Base-by-base conservation (phyloP, 2,113 vertebrate genomes). In the Thalassarche chlororhynchos region DNA sequence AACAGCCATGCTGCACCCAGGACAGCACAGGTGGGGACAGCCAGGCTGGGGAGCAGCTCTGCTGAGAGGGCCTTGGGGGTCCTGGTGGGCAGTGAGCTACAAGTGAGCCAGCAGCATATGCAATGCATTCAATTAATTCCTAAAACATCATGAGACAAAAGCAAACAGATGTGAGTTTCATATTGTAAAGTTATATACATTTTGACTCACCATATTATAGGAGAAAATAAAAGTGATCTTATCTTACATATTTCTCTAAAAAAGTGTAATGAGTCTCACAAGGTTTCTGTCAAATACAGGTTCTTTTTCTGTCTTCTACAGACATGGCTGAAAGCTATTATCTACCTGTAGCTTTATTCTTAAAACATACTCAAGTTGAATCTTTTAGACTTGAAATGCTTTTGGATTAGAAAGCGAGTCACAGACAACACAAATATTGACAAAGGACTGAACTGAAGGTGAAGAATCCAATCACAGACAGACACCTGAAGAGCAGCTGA, bases 51-150 rank as follows among this genome's bases (percentile, higher is more conserved):
- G 17, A 72, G 17, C 49, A 72, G 52, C 38, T 36, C 66, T 60
- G 34, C 58, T 61, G 32, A 36, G 21, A 20, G 10, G 20, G 8
- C 32, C 20, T 4, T 31, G 23, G 15, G 14, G 5, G 21, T 8
- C 84, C 47, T 32, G 38, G 15, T 14, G 14, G 55, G 62, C 78
- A 49, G 6, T 7, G 34, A 84, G 49, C 26, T 38, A 14, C 13
- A n/a, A 0, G 2, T 8, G 8, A 82, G 14, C 20, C 18, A 68
- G 31, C 5, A 44, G 51, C 12, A 38, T 0, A 57, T 4, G 16
- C 10, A 34, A 28, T 4, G 3, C 6, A 38, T 34, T 72, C 24
- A 40, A 26, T 54, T 70, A 47, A 44, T 31, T 69, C 46, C 46
- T 36, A 40, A 58, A 69, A 29, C 19, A 47, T 40, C 7, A 46